Percentiles rank a stretch among this genome's conserved stretches.
Conservation (phyloP, 2,797 vertebrate genomes). For the Brotula barbata region DNA sequence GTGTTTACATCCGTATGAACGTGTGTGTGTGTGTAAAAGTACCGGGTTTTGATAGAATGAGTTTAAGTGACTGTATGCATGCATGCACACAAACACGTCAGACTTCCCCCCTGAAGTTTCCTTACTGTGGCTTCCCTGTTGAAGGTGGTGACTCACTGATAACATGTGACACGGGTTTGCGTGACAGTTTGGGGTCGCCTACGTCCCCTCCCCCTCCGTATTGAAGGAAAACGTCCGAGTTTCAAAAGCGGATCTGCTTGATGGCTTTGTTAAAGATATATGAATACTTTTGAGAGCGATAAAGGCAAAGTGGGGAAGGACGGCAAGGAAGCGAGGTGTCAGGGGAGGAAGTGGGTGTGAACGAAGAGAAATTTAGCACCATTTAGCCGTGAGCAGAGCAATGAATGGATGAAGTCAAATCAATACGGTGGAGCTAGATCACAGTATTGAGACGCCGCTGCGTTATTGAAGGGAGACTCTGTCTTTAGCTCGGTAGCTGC, state of each 20-base stretch:
- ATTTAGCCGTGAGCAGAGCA: too few relatives aligned
- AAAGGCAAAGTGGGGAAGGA: slow-evolving; percentile 8
- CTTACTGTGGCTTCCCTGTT: slow-evolving; percentile 21
- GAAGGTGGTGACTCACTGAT: slow-evolving; percentile 44
- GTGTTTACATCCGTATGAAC: slow-evolving; percentile 4
- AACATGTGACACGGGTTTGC: slow-evolving; percentile 47
- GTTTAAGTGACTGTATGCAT: slow-evolving; percentile 36
- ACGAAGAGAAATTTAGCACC: not conserved
- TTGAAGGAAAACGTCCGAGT: slow-evolving; percentile 17
- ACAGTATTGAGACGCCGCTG: too few relatives aligned
- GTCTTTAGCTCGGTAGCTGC: too few relatives aligned
- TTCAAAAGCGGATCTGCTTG: slow-evolving; percentile 30
- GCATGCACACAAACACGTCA: slow-evolving; percentile 20
- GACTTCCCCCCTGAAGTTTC: slow-evolving; percentile 10
- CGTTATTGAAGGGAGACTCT: too few relatives aligned
- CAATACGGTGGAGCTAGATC: too few relatives aligned
- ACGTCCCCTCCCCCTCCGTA: slow-evolving; percentile 11
- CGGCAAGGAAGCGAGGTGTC: too few relatives aligned
- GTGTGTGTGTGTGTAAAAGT: slow-evolving; percentile 21
- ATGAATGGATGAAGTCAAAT: too few relatives aligned
- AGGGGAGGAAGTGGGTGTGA: not conserved
- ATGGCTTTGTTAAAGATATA: slow-evolving; percentile 23
- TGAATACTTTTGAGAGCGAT: slow-evolving; percentile 26
- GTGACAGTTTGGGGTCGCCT: slow-evolving; percentile 57
- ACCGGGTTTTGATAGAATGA: slow-evolving; percentile 53